Conservation (phyloP, 2,888 invertebrate genomes). For the Amblyteles armatorius region DNA sequence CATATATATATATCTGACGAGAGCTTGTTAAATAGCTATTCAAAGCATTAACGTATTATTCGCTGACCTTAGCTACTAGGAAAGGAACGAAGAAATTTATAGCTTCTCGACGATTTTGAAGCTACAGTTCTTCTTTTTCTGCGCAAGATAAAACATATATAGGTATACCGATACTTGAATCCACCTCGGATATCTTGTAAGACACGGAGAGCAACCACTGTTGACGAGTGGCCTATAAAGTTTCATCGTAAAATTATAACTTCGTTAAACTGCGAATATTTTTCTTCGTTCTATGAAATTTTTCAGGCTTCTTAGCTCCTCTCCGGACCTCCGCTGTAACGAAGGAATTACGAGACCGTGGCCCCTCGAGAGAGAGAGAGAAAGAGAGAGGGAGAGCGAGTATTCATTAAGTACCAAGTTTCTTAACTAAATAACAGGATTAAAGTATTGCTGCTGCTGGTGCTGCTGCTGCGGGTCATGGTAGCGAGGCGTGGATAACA, state of each 20-base stretch:
- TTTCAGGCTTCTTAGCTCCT: constrained; percentile 28
- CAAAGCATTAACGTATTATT: constrained; percentile 51
- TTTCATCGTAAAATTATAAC: constrained; percentile 68
- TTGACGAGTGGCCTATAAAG: constrained; percentile 66
- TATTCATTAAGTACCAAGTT: constrained; percentile 63
- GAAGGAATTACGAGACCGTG: constrained; percentile 61
- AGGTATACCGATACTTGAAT: constrained; percentile 22
- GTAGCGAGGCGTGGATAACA: constrained; percentile 10
- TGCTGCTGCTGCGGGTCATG: constrained; percentile 1
- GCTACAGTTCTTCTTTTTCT: constrained; percentile 16
- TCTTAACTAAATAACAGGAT: constrained; percentile 65
- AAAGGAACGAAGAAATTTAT: constrained; percentile 55
- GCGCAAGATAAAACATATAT: constrained; percentile 17
- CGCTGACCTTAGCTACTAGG: constrained; percentile 45
- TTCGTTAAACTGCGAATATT: constrained; percentile 66
- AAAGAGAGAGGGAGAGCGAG: constrained; percentile 18
- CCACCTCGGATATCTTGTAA: constrained; percentile 39
- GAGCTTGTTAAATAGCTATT: constrained; percentile 47
- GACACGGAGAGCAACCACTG: constrained; percentile 45
- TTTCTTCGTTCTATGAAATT: constrained; percentile 47
- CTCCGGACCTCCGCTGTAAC: constrained; percentile 34
- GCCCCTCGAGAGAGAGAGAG: constrained; percentile 26
- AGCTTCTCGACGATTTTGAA: constrained; percentile 44
- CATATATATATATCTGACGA: neutral
- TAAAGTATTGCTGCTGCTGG: constrained; percentile 59